Base-by-base conservation (phyloP, 1,140 invertebrate species). In the Hylyphantes graminicola region DNA sequence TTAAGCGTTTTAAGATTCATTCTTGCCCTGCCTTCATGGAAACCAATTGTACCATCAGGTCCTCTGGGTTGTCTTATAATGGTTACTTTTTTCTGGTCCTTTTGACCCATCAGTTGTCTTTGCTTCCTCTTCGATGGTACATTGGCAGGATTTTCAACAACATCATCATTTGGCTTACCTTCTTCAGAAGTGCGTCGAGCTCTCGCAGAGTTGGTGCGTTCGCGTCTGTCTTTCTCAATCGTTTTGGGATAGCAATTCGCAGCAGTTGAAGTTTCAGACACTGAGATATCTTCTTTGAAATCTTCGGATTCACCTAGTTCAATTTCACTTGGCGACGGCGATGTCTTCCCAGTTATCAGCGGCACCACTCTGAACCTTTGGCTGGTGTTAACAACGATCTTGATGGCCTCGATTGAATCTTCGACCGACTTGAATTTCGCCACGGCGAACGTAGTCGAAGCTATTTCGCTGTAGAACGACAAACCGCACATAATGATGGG, bases 11-110 rank as follows among this genome's bases (percentile, higher is more conserved):
- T 74, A 4, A 76, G 74, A 76, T 76, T 76, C 6, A 51, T 51
- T 78, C 55, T 78, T 53, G 51, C 61, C 53, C 76, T 78, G 4
- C 76, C 76, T 17, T n/a, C 55, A 17, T 77, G 64, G 64, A 97
- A 96, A 17, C 96, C 96, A 73, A 92, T 91, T n/a, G 94, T 94
- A 19, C 95, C 95, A 89, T 96, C 95, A 3, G 96, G 96, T 7
- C 95, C 95, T 80, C 93, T 92, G 0, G 95, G 96, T 88, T 94
- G 91, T 57, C 96, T 91, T 13, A 95, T 91, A 11, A 95, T 91
- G 85, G 93, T 93, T 68, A 87, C 63, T 53, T 74, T 72, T 48
- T 64, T 64, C 19, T 50, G 35, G 15, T 84, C 51, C 0, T 15
- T 17, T 59, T 0, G 7, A 15, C 6, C 19, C 13, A 35, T 19